phyloP scores from a whole-genome alignment of 2,797 vertebrate species.

The Ctenosaura bakeri region DNA sequence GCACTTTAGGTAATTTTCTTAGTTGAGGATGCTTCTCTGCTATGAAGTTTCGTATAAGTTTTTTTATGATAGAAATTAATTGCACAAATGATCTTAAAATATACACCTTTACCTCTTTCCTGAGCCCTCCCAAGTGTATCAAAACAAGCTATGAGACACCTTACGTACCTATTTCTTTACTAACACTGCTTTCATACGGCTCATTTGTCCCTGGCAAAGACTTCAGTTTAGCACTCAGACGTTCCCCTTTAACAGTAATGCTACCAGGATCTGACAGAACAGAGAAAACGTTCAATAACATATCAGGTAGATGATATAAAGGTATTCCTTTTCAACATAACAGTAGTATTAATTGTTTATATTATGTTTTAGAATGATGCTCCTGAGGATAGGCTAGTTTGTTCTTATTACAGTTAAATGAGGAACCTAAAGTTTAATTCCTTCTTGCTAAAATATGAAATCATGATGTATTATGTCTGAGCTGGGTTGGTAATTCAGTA shows the following conservation, averaged over 20 bases:
- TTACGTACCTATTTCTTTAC: constrained; percentile 90
- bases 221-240: constrained; percentile 88
- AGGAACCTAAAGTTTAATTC: neutral
- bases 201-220: constrained; percentile 88
- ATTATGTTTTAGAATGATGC: no score
- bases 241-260: constrained; percentile 87
- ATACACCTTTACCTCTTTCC: neutral
- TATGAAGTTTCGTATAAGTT: neutral
- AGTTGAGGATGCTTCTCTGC: neutral
- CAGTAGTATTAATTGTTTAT: no score
- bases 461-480: neutral
- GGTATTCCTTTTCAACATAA: neutral
- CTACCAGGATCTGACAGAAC: constrained; percentile 85
- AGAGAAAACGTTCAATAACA: constrained; percentile 46
- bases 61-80: neutral
- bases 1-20: neutral
- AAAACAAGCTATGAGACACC: constrained; percentile 12
- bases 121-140: neutral
- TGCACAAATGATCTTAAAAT: constrained; percentile 10
- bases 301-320: neutral
- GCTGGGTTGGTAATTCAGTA: neutral
- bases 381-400: no score
- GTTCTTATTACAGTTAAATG: neutral
- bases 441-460: neutral
- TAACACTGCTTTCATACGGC: constrained; percentile 90